Evolutionary conservation across 2,113 vertebrate genomes (phyloP).

Genomic region (Pseudolaguvia tuberculata): DNA sequence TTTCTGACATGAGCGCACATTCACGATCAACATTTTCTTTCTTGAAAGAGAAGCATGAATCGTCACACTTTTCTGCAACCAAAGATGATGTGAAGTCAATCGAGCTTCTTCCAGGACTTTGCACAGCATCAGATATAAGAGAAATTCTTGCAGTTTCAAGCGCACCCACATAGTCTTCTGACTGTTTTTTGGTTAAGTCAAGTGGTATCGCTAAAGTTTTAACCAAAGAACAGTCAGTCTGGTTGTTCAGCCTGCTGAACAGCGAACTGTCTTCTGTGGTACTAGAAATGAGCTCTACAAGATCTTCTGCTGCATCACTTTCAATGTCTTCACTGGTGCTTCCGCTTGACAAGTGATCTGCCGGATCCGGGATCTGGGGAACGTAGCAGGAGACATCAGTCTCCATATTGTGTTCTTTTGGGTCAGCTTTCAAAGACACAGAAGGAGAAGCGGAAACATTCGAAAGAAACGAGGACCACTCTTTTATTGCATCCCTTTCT

Average conservation of each 20-base stretch:
- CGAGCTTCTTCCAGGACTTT: conserved; percentile 4
- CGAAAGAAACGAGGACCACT: neutral
- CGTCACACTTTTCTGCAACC: conserved; percentile 20
- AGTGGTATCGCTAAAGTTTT: conserved; percentile 3
- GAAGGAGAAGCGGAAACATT: neutral
- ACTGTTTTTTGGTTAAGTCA: conserved; percentile 11
- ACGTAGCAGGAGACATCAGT: conserved; percentile 3
- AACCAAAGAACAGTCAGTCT: neutral
- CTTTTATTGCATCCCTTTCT: neutral
- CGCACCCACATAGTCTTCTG: neutral
- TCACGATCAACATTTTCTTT: neutral
- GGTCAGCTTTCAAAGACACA: neutral
- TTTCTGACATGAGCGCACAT: neutral
- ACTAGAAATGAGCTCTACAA: conserved; percentile 31
- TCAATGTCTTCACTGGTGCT: neutral
- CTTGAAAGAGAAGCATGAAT: conserved; percentile 45
- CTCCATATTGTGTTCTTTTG: neutral
- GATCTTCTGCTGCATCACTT: neutral
- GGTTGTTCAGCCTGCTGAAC: neutral
- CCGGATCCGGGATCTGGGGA: neutral
- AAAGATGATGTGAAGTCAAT: conserved; percentile 54
- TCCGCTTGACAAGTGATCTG: neutral
- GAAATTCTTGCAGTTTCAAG: conserved; percentile 24
- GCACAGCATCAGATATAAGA: neutral
- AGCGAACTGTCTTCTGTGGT: conserved; percentile 1